Evolutionary conservation across 1,140 invertebrate genomes (phyloP).

Genomic region (Choristoneura fumiferana): DNA sequence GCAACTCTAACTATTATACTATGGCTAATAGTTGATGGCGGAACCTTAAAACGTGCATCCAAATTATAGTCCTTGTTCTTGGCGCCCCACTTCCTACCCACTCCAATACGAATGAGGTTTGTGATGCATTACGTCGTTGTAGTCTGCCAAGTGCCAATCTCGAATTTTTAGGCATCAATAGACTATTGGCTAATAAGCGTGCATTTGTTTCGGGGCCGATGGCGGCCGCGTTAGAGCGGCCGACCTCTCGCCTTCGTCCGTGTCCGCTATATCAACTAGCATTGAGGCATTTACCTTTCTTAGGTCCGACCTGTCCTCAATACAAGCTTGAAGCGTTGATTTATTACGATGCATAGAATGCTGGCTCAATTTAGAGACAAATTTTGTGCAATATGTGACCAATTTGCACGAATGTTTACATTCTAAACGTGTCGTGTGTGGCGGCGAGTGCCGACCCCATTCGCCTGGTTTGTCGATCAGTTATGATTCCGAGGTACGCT

Average conservation of each 20-base stretch:
- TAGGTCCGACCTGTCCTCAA: constrained; percentile 72
- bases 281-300: constrained; percentile 74
- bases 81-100: too few species aligned
- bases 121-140: too few species aligned
- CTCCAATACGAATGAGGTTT: too few species aligned
- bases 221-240: constrained; percentile 44
- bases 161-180: constrained; percentile 27
- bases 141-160: constrained; percentile 4
- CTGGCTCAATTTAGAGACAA: constrained; percentile 59
- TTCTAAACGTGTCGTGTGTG: constrained; percentile 22
- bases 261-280: constrained; percentile 48
- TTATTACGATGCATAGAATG: constrained; percentile 70
- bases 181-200: constrained; percentile 57
- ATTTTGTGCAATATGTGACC: constrained; percentile 65
- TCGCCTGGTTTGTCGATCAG: constrained; percentile 28
- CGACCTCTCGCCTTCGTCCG: constrained; percentile 65
- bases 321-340: constrained; percentile 67
- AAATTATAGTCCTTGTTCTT: too few species aligned
- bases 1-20: too few species aligned
- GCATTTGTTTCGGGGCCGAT: constrained; percentile 61
- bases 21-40: too few species aligned
- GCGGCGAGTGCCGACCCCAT: constrained; percentile 22
- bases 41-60: too few species aligned
- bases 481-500: constrained; percentile 23
- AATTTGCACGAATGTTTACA: constrained; percentile 37